phyloP scores from a whole-genome alignment of 1,140 invertebrate genomes.

The Agraylea sexmaculata region DNA sequence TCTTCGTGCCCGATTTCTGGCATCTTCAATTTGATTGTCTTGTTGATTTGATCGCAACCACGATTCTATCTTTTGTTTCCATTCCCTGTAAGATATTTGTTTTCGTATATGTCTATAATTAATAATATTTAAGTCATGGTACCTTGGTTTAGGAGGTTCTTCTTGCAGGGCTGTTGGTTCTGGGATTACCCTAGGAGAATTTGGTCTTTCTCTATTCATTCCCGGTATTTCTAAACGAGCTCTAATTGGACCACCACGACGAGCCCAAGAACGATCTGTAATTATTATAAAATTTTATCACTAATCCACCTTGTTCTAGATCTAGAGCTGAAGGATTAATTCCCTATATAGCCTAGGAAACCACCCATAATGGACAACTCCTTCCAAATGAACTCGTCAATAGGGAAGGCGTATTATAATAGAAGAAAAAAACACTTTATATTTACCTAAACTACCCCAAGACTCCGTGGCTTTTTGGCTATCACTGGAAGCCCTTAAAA shows the following conservation, averaged over 20 bases:
- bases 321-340: no score
- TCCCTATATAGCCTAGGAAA: no score
- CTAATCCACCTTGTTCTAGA: background rate
- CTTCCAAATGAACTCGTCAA: no score
- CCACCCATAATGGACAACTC: no score
- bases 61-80: slow-evolving; percentile 80
- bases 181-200: slow-evolving; percentile 48
- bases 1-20: slow-evolving; percentile 47
- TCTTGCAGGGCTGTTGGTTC: slow-evolving; percentile 35
- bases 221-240: slow-evolving; percentile 56
- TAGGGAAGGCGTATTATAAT: no score
- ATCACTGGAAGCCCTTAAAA: slow-evolving; percentile 58
- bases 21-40: slow-evolving; percentile 57
- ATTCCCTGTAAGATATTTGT: slow-evolving; percentile 47
- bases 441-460: slow-evolving; percentile 66
- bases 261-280: slow-evolving; percentile 75
- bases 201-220: slow-evolving; percentile 58
- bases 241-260: slow-evolving; percentile 57
- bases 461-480: slow-evolving; percentile 68
- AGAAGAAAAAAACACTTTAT: no score
- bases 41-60: slow-evolving; percentile 81
- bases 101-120: background rate
- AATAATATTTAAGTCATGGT: slow-evolving; percentile 12
- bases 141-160: slow-evolving; percentile 35
- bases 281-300: slow-evolving; percentile 4